Base-by-base conservation (phyloP, 2,797 vertebrate genomes). In the Xiphophorus birchmanni region DNA sequence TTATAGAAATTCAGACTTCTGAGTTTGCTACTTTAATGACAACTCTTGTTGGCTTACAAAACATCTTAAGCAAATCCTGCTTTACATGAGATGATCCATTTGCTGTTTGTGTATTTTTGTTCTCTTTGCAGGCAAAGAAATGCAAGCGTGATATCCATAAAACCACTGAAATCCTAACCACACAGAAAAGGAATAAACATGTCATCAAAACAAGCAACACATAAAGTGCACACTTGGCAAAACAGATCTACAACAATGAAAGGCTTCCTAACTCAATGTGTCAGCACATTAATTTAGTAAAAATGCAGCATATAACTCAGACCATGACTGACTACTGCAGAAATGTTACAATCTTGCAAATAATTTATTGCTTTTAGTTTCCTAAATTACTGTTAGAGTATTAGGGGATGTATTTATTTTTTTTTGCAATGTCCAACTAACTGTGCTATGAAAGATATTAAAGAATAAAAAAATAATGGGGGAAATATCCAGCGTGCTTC, bases 381-480 rank as follows among this genome's bases (percentile, higher is more conserved):
- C 12, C 45, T 47, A 73, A 73, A 73, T 17, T 73, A n/a, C 37
- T 42, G 65, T 67, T 74, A 10, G 0, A 26, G 50, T 47, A 82
- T 80, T 82, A 80, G 42, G 47, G 29, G 26, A 74, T 71, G 69
- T 40, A 2, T 8, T 26, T n/a, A n/a, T 1, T 80, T 1, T 17
- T 21, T 9, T n/a, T 3, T 29, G 26, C 76, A 80, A 21, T 50
- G 58, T 50, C 37, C 73, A 88, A 65, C 71, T 72, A 3, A 37
- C 78, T 77, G 75, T 17, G 82, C 87, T 80, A 90, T 88, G 88
- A 93, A 81, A 76, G 83, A 92, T 85, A 92, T 92, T 86, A 75
- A 77, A 82, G 84, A 80, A 88, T 84, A 15, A 0, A 73, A 50
- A 45, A 47, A 52, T 42, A 69, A 18, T 29, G n/a, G 23, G 9